phyloP scores from a whole-genome alignment of 2,113 vertebrate genomes.

The Oenanthe melanoleuca region DNA sequence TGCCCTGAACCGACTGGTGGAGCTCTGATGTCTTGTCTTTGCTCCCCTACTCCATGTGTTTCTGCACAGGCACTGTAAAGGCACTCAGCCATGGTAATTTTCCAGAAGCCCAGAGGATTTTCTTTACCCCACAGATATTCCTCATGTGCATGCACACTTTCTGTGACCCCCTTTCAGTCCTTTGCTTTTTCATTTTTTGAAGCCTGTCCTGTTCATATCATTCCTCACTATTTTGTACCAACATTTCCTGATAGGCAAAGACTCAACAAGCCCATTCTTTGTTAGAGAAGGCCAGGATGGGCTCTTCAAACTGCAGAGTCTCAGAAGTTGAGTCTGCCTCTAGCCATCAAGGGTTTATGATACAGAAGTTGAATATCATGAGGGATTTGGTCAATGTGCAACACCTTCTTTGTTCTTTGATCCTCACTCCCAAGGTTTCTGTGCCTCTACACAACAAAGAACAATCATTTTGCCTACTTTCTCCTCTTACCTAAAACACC shows the following conservation, averaged over 20 bases:
- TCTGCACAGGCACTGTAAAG: too few relatives aligned
- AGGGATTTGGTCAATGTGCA: neutral
- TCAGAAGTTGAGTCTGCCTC: neutral
- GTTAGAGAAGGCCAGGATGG: neutral
- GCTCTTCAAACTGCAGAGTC: neutral
- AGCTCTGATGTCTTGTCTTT: too few relatives aligned
- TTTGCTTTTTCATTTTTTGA: neutral
- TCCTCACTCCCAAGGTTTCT: neutral
- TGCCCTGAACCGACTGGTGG: neutral
- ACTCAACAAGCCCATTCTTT: neutral
- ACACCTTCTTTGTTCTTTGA: neutral
- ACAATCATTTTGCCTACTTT: neutral
- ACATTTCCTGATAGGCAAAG: neutral
- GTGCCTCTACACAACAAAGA: neutral
- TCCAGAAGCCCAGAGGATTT: too few relatives aligned
- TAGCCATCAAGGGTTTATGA: neutral
- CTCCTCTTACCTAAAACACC: neutral
- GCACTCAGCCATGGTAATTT: too few relatives aligned
- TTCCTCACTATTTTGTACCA: neutral
- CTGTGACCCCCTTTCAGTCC: neutral
- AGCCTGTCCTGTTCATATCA: neutral
- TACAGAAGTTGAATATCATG: neutral
- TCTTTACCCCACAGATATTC: neutral
- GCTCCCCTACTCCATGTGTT: too few relatives aligned
- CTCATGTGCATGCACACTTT: neutral